phyloP scores from a whole-genome alignment of 2,888 invertebrate genomes.

The Lepidocyrtoides sp. region DNA sequence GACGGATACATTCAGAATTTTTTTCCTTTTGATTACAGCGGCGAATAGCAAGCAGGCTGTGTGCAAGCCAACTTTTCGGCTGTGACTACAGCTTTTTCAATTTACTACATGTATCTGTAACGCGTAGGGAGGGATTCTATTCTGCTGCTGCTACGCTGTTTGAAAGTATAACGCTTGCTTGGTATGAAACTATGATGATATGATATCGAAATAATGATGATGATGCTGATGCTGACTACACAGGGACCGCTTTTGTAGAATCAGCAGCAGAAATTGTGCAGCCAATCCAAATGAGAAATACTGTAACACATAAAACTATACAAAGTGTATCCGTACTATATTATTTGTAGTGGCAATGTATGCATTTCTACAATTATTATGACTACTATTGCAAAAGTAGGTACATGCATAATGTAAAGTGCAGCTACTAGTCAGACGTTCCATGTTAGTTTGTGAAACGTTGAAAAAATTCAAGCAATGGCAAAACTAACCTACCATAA shows the following conservation, averaged over 20 bases:
- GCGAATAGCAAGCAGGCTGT: too few species aligned
- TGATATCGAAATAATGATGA: background rate
- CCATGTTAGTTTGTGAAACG: background rate
- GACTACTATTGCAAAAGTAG: background rate
- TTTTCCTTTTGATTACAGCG: too few species aligned
- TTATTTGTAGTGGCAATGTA: too few species aligned
- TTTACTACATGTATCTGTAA: too few species aligned
- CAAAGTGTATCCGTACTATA: background rate
- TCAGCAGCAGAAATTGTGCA: background rate
- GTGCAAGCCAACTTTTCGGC: too few species aligned
- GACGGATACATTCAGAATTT: too few species aligned
- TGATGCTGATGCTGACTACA: background rate
- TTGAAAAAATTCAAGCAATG: background rate
- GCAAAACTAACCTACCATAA: conserved; percentile 63
- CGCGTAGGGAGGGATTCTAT: too few species aligned
- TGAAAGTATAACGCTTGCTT: too few species aligned
- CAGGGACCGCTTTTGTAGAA: background rate
- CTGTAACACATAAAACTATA: conserved; percentile 23
- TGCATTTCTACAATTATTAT: too few species aligned
- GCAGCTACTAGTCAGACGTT: background rate
- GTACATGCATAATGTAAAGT: background rate
- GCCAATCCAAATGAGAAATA: conserved; percentile 46
- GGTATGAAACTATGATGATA: background rate
- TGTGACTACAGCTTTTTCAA: too few species aligned
- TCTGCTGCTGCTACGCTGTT: background rate